phyloP scores from a whole-genome alignment of 2,888 invertebrate genomes.

The Synanthedon vespiformis region DNA sequence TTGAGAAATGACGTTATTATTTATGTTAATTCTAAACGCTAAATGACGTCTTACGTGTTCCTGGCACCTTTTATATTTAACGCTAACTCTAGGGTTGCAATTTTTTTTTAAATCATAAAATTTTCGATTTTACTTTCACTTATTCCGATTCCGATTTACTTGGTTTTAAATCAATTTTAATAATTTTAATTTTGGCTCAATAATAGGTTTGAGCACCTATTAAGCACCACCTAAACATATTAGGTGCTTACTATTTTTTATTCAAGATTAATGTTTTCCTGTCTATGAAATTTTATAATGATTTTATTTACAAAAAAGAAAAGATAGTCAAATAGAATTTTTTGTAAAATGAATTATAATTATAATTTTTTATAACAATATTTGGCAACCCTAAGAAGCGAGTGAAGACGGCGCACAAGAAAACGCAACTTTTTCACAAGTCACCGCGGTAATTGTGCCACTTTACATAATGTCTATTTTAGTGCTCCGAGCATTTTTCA shows the following conservation, averaged over 20 bases:
- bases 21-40: conserved; percentile 66
- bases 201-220: no score
- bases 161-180: not conserved
- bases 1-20: conserved; percentile 65
- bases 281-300: no score
- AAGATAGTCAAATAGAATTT: no score
- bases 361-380: no score
- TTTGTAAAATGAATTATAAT: no score
- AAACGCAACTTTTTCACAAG: conserved; percentile 39
- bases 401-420: conserved; percentile 8
- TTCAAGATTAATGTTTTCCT: no score
- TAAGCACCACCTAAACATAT: no score
- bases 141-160: no score
- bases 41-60: conserved; percentile 64
- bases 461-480: conserved; percentile 69
- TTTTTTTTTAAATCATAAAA: not conserved
- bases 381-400: conserved; percentile 8
- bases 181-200: no score
- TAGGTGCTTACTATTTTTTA: no score
- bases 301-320: no score
- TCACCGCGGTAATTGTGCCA: conserved; percentile 60
- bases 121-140: not conserved
- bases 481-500: conserved; percentile 56
- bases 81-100: conserved; percentile 22
- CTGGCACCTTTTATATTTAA: conserved; percentile 32